These are phyloP conservation scores for human (Homo sapiens) DNA, from an alignment of 2,113 vertebrate genomes.

Conservation along the genomic window DNA sequence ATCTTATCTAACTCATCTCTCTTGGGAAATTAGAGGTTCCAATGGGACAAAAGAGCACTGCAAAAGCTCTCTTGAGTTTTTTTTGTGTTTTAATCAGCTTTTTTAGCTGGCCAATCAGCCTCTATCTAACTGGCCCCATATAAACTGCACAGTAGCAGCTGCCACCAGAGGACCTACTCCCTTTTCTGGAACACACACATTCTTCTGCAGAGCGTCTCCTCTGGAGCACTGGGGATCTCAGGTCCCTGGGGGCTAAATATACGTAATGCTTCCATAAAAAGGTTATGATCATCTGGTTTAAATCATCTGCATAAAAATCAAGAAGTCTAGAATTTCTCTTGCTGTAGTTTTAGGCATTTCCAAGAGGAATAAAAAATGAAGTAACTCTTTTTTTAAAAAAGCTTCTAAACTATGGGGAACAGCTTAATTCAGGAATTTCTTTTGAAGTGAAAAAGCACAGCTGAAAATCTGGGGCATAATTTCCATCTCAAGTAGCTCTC, in stretches of 20 bases:
- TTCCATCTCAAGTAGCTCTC: constrained; percentile 20
- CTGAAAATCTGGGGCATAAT: constrained; percentile 45
- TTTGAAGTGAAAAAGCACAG: constrained; percentile 42
- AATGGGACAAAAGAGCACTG: not conserved
- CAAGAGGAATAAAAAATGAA: not conserved
- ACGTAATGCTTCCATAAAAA: not conserved
- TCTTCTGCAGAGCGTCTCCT: not conserved
- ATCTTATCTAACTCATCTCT: not conserved
- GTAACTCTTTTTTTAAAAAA: not conserved
- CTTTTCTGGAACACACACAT: not conserved
- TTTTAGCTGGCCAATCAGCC: not conserved
- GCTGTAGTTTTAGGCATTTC: constrained; percentile 42
- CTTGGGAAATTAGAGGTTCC: not conserved
- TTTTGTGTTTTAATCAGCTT: not conserved
- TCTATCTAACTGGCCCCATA: not conserved
- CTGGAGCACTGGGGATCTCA: not conserved
- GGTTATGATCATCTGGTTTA: constrained; percentile 69
- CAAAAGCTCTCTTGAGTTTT: not conserved
- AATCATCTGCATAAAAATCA: constrained; percentile 71
- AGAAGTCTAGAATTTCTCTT: constrained; percentile 66
- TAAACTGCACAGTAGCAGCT: not conserved
- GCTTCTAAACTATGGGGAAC: not conserved
- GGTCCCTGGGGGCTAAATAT: not conserved
- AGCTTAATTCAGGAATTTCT: constrained; percentile 49
- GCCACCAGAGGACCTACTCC: not conserved